These are phyloP conservation scores for Toxostoma redivivum DNA, from an alignment of 2,113 vertebrate species.

Conservation along the genomic window DNA sequence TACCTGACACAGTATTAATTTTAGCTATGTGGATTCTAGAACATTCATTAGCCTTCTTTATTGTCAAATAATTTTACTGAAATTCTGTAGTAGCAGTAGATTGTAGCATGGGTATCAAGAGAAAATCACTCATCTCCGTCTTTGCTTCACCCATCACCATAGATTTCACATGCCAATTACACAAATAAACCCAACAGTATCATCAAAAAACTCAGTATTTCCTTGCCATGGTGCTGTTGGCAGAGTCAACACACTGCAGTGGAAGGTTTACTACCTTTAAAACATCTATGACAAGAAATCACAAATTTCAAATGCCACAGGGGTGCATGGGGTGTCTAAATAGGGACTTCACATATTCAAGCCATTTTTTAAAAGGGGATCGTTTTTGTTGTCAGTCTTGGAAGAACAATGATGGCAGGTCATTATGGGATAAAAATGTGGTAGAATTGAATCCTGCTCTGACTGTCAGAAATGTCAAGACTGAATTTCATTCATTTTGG, in stretches of 20 bases:
- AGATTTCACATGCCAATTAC: background rate
- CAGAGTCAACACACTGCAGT: background rate
- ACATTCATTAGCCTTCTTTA: background rate
- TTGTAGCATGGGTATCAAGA: background rate
- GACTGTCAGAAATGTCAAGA: constrained; percentile 3
- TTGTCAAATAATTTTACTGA: background rate
- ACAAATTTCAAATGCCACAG: background rate
- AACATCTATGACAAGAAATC: background rate
- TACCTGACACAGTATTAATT: background rate
- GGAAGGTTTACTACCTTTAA: background rate
- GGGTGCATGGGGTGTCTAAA: background rate
- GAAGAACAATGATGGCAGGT: background rate
- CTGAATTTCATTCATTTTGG: background rate
- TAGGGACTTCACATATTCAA: background rate
- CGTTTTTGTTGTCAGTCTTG: background rate
- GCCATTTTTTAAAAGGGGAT: constrained; percentile 1
- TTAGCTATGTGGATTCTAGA: background rate
- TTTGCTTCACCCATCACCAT: background rate
- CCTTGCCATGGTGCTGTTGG: background rate
- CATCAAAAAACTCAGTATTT: background rate
- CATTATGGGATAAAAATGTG: background rate
- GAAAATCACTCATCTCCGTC: background rate
- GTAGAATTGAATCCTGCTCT: background rate
- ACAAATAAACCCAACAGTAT: background rate
- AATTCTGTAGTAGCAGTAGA: background rate